Evolutionary conservation across 2,797 vertebrate species (phyloP), one percentile per base, ranked within the genome.

Genomic region (Peromyscus aztecus): DNA sequence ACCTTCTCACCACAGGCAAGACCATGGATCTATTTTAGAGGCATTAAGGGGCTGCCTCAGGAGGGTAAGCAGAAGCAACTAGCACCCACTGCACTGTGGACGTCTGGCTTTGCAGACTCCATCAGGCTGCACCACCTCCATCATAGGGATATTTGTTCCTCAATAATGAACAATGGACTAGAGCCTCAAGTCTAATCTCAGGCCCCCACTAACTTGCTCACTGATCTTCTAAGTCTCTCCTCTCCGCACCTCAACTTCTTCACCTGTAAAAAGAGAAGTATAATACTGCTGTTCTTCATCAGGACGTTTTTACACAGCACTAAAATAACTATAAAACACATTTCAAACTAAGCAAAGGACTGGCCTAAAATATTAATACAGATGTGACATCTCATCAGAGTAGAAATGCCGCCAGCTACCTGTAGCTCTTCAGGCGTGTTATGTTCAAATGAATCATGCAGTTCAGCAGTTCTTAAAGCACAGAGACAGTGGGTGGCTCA

Each of bases 231-330:
- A 96, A 83, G 78, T 92, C 89, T 90, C 95, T 97, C 59, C 97
- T 96, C 90, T 95, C 93, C 76, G 43, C 31, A 94, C 80, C 67
- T 96, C 80, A 90, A 84, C 73, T 96, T 93, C 91, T 93, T 97
- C 46, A 71, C 37, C 85, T 96, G 69, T 67, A 96, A 94, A 97
- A 94, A 94, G 89, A 90, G 94, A 97, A 96, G 84, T 96, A 31
- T 65, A 94, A 86, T 46, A 75, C 37, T 29, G 29, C 89, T 91
- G 31, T 65, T 94, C 89, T 90, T 95, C 83, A 95, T 19, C 94
- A 91, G 61, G 81, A 92, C 71, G 73, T 86, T 91, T 91, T 69
- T 71, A 89, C 34, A 90, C 27, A 88, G 87, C 57, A 93, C 83
- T 93, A 93, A 90, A 96, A 91, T 55, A 55, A 93, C 49, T 92